phyloP scores from a whole-genome alignment of 2,797 vertebrate genomes.

The Sciurus carolinensis region DNA sequence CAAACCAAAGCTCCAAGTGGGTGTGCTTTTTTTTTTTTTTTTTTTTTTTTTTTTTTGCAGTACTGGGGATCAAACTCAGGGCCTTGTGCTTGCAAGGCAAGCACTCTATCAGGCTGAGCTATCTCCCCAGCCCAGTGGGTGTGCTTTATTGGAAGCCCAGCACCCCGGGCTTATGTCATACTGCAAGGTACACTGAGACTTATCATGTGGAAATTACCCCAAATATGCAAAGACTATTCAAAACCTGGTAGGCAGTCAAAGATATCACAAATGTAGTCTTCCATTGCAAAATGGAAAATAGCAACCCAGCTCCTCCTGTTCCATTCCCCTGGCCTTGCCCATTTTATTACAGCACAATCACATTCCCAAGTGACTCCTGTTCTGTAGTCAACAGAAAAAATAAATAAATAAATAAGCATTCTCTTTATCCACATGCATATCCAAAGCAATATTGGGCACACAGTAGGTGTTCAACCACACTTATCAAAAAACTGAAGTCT shows the following conservation, averaged over 20 bases:
- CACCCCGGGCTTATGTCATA: neutral
- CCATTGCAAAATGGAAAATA: neutral
- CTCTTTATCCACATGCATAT: neutral
- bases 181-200: neutral
- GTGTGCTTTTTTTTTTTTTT: neutral
- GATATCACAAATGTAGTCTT: neutral
- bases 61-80: too few relatives aligned
- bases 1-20: neutral
- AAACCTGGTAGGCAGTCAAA: neutral
- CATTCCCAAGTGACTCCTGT: neutral
- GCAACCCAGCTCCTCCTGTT: neutral
- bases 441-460: neutral
- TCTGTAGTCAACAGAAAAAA: neutral
- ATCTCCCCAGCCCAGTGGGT: too few relatives aligned
- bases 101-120: too few relatives aligned
- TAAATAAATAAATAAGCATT: neutral
- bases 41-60: too few relatives aligned
- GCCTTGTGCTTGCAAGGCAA: too few relatives aligned
- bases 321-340: neutral
- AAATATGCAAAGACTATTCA: constrained; percentile 5
- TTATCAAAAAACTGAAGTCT: neutral
- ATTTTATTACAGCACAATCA: constrained; percentile 33
- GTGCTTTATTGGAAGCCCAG: neutral
- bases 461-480: neutral
- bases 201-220: neutral